Percentiles rank a stretch among this genome's conserved stretches.
Conservation (phyloP, 2,888 invertebrate species). For the Andrena bucephala region DNA sequence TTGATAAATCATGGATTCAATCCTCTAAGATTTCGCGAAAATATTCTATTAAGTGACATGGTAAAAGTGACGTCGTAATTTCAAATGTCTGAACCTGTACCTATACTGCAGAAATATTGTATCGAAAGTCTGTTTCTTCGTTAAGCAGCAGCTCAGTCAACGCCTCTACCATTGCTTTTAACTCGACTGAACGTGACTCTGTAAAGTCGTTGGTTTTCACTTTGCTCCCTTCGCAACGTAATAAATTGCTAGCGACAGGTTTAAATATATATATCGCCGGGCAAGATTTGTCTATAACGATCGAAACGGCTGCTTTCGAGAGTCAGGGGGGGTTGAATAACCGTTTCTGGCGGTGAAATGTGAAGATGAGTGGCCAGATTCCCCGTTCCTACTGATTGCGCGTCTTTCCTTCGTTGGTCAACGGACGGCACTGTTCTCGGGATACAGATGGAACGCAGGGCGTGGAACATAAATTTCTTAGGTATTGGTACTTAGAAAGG, state of each 20-base stretch:
- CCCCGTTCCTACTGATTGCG: constrained; percentile 43
- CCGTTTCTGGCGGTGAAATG: constrained; percentile 49
- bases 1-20: not conserved
- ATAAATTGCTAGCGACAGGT: constrained; percentile 18
- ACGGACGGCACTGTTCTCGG: not conserved
- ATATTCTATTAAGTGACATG: no score
- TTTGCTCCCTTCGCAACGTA: not conserved
- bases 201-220: not conserved
- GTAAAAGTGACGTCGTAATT: no score
- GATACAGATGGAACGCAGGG: constrained; percentile 26
- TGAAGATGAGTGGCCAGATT: constrained; percentile 49
- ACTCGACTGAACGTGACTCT: not conserved
- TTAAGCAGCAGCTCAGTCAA: not conserved
- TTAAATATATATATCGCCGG: constrained; percentile 16
- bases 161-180: not conserved
- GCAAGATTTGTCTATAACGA: constrained; percentile 35
- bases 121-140: not conserved
- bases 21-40: not conserved
- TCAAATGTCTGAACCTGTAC: not conserved
- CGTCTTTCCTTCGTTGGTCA: constrained; percentile 29
- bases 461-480: constrained; percentile 49
- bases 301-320: constrained; percentile 30
- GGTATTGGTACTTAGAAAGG: constrained; percentile 44
- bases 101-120: not conserved
- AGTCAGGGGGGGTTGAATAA: constrained; percentile 38